Conservation (phyloP, 1,140 invertebrate species). For the Muscidifurax raptorellus region DNA sequence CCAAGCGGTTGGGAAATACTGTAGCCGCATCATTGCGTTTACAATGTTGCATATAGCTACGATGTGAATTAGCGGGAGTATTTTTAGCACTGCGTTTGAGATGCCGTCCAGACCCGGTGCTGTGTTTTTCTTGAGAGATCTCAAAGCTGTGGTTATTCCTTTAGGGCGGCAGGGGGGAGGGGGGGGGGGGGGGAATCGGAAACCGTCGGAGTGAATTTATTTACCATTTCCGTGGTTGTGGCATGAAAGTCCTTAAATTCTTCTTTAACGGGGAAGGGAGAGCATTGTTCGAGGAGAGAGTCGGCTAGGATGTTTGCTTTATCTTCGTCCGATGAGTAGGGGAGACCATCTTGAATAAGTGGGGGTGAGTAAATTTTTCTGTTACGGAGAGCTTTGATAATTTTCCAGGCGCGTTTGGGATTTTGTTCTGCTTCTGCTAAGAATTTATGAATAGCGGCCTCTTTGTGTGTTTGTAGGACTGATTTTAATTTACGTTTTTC, state of each 20-base stretch:
- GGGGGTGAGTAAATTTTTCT: constrained; percentile 11
- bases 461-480: not conserved
- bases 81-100: not conserved
- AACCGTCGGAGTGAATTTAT: no score
- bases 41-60: not conserved
- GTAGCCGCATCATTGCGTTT: not conserved
- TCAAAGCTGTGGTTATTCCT: not conserved
- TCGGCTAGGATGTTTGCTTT: not conserved
- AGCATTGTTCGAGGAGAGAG: not conserved
- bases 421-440: constrained; percentile 27
- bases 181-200: not conserved
- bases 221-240: not conserved
- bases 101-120: not conserved
- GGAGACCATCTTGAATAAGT: not conserved
- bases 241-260: not conserved
- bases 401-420: constrained; percentile 36
- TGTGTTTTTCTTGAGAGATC: not conserved
- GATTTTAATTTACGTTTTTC: not conserved
- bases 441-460: constrained; percentile 1
- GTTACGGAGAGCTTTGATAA: constrained; percentile 30
- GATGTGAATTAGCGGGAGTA: not conserved
- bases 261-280: not conserved
- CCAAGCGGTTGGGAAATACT: not conserved
- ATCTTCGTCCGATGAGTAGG: not conserved
- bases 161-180: not conserved